Conservation (phyloP, 1,140 invertebrate species). For the Listronotus bonariensis region DNA sequence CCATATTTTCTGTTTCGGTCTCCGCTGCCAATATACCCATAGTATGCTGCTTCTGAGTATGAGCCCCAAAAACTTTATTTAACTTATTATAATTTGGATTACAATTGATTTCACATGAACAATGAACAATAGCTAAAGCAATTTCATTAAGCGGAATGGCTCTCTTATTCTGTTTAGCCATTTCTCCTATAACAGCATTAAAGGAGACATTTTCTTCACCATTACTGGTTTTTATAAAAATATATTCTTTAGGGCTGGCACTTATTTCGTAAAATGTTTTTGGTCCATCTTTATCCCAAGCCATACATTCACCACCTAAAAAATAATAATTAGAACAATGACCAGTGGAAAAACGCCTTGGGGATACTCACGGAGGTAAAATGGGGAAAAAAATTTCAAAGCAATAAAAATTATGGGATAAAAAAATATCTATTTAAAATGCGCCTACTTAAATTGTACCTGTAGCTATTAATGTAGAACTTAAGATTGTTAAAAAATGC, state of each 20-base stretch:
- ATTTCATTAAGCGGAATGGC: constrained; percentile 58
- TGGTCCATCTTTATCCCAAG: constrained; percentile 38
- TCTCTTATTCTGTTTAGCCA: constrained; percentile 48
- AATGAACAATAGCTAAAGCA: constrained; percentile 58
- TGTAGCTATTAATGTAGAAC: too few relatives aligned
- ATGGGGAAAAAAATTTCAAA: too few relatives aligned
- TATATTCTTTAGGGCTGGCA: constrained; percentile 27
- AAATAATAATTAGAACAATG: too few relatives aligned
- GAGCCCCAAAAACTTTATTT: constrained; percentile 28
- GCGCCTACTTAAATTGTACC: too few relatives aligned
- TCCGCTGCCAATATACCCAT: constrained; percentile 14
- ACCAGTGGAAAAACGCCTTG: too few relatives aligned
- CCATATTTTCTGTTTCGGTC: constrained; percentile 1
- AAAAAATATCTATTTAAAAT: too few relatives aligned
- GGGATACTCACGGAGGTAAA: too few relatives aligned
- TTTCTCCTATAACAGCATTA: constrained; percentile 28
- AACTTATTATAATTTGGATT: constrained; percentile 53
- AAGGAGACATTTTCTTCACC: constrained; percentile 23
- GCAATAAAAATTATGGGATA: too few relatives aligned
- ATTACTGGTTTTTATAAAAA: constrained; percentile 36
- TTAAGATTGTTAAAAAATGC: too few relatives aligned
- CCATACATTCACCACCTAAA: constrained; percentile 36
- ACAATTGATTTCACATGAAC: constrained; percentile 58
- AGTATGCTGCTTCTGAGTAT: not conserved
- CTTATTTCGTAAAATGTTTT: constrained; percentile 26